A percentile compares a stretch with the other conserved stretches of the same genome.
phyloP scores from a whole-genome alignment of 2,113 vertebrate species.

The Antennarius striatus region DNA sequence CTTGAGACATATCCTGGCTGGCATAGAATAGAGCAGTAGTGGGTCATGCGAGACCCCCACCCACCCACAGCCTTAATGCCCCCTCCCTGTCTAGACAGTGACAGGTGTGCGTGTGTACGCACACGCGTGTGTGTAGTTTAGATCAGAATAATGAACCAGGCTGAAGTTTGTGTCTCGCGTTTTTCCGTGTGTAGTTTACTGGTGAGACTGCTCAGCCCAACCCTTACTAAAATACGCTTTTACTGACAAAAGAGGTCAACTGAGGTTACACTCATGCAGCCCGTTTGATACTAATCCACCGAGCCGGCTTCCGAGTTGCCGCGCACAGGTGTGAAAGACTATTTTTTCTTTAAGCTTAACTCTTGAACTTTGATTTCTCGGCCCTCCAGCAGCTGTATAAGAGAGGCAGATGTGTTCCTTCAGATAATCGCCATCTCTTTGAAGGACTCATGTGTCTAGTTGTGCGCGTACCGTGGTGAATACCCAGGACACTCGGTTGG shows the following conservation, averaged over 20 bases:
- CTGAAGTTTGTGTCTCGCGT: slow-evolving; percentile 36
- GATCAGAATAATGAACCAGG: slow-evolving; percentile 72
- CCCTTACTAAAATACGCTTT: slow-evolving; percentile 14
- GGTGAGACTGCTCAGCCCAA: slow-evolving; percentile 2
- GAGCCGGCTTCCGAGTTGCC: slow-evolving; percentile 15
- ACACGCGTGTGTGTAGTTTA: slow-evolving; percentile 68
- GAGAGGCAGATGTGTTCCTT: slow-evolving; percentile 48
- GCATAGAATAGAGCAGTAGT: slow-evolving; percentile 68
- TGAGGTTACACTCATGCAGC: slow-evolving; percentile 53
- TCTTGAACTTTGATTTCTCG: slow-evolving; percentile 52
- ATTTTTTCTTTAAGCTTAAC: slow-evolving; percentile 21
- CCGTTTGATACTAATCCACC: slow-evolving; percentile 1
- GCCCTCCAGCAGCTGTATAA: slow-evolving; percentile 34
- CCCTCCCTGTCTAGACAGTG: slow-evolving; percentile 84
- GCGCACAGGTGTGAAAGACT: slow-evolving; percentile 5
- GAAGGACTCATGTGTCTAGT: slow-evolving; percentile 40
- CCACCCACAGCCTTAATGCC: slow-evolving; percentile 62
- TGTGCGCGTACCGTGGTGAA: slow-evolving; percentile 45
- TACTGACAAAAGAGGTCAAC: slow-evolving; percentile 62
- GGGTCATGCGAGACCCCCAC: slow-evolving; percentile 72
- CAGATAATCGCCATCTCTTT: slow-evolving; percentile 60
- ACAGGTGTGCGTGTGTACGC: slow-evolving; percentile 81
- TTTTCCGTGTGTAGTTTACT: slow-evolving; percentile 31
- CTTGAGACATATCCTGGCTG: slow-evolving; percentile 68
- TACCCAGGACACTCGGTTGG: slow-evolving; percentile 53